Evolutionary conservation across 1,140 invertebrate species (phyloP).

Genomic region (Spodoptera litura): DNA sequence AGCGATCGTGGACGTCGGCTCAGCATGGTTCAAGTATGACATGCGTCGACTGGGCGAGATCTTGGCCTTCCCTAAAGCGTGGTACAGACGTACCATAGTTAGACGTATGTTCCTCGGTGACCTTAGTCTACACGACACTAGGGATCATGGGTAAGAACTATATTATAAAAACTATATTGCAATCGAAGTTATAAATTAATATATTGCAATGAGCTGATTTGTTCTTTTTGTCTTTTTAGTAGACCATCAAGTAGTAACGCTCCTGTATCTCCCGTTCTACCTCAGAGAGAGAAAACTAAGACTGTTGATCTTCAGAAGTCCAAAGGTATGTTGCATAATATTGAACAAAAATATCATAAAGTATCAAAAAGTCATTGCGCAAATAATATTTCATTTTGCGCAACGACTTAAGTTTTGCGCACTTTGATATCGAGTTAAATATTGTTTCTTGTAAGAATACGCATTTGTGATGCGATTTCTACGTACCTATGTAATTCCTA

Average conservation of each 20-base stretch:
- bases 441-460: too few species aligned
- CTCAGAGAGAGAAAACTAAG: constrained; percentile 82
- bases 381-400: neutral
- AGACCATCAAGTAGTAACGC: constrained; percentile 69
- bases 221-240: constrained; percentile 43
- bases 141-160: constrained; percentile 45
- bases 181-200: too few species aligned
- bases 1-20: constrained; percentile 42
- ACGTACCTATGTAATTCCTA: too few species aligned
- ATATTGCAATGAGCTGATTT: neutral
- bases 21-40: constrained; percentile 96
- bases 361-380: neutral
- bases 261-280: constrained; percentile 79
- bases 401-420: neutral
- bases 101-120: constrained; percentile 97
- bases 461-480: too few species aligned
- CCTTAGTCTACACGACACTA: constrained; percentile 65
- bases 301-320: constrained; percentile 74
- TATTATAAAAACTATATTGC: too few species aligned
- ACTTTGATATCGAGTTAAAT: neutral
- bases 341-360: too few species aligned
- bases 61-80: constrained; percentile 98
- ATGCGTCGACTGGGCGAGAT: constrained; percentile 99
- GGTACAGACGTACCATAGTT: constrained; percentile 97
- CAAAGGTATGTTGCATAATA: too few species aligned